Evolutionary conservation across 2,797 vertebrate genomes (phyloP).

Genomic region (Oreonectes daqikongensis): DNA sequence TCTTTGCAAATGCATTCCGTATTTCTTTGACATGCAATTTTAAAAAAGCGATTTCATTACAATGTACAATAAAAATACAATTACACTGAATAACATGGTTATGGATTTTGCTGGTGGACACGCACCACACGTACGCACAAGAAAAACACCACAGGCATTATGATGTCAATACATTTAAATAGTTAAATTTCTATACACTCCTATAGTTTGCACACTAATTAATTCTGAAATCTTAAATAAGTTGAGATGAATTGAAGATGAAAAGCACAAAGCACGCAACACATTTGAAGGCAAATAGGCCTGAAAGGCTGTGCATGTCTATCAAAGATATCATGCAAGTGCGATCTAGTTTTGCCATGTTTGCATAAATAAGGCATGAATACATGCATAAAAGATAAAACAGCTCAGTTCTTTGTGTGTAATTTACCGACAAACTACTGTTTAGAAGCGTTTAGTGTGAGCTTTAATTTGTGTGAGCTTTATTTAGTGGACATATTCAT

Average conservation of each 20-base stretch:
- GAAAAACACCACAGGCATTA: not conserved
- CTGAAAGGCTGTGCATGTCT: slow-evolving; percentile 41
- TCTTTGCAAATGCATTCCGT: not conserved
- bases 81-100: not conserved
- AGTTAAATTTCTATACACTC: not conserved
- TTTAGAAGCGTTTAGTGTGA: slow-evolving; percentile 23
- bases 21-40: slow-evolving; percentile 3
- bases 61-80: not conserved
- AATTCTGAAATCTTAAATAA: slow-evolving; percentile 7
- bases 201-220: not conserved
- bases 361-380: slow-evolving; percentile 30
- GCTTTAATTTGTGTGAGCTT: not conserved
- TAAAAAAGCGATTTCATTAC: not conserved
- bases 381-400: slow-evolving; percentile 43
- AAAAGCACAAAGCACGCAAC: not conserved
- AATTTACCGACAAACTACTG: slow-evolving; percentile 21
- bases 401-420: slow-evolving; percentile 14
- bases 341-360: slow-evolving; percentile 8
- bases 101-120: not conserved
- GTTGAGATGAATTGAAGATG: not conserved
- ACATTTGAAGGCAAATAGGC: slow-evolving; percentile 32
- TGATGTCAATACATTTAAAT: not conserved
- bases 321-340: slow-evolving; percentile 33
- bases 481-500: slow-evolving; percentile 16
- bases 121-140: not conserved